phyloP scores from a whole-genome alignment of 2,888 invertebrate species.

The Ornithoptera alexandrae region DNA sequence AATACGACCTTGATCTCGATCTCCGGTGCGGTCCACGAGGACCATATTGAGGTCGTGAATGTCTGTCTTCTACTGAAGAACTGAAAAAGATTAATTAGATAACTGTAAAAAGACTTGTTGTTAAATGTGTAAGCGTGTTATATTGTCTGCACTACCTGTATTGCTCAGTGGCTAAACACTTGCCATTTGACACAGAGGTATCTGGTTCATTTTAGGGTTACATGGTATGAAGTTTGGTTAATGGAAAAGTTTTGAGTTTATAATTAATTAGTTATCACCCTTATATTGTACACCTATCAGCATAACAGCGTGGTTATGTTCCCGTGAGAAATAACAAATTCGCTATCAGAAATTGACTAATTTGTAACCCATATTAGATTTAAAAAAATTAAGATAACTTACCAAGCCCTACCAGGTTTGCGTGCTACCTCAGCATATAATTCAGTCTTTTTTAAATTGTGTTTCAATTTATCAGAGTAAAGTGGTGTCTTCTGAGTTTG shows the following conservation, averaged over 20 bases:
- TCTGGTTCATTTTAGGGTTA: too few relatives aligned
- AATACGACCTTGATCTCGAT: slow-evolving; percentile 43
- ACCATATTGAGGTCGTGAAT: slow-evolving; percentile 51
- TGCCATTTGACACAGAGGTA: too few relatives aligned
- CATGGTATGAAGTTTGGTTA: too few relatives aligned
- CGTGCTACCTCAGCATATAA: slow-evolving; percentile 66
- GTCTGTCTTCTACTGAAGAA: slow-evolving; percentile 42
- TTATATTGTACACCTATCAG: too few relatives aligned
- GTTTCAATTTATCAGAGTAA: slow-evolving; percentile 71
- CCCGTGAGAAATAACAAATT: neutral
- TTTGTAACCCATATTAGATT: neutral
- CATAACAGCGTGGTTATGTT: too few relatives aligned
- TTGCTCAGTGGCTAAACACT: too few relatives aligned
- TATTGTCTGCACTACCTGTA: too few relatives aligned
- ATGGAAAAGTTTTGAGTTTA: too few relatives aligned
- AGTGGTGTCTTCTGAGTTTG: slow-evolving; percentile 47
- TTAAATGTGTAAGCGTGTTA: too few relatives aligned
- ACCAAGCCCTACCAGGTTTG: slow-evolving; percentile 53
- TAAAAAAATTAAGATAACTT: slow-evolving; percentile 23
- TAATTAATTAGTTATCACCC: too few relatives aligned
- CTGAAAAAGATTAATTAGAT: slow-evolving; percentile 38
- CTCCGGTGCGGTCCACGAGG: slow-evolving; percentile 51
- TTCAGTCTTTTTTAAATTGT: slow-evolving; percentile 59
- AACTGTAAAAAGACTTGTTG: too few relatives aligned
- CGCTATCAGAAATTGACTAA: neutral